phyloP scores from a whole-genome alignment of 2,888 invertebrate genomes.

The Cheilosia pagana region DNA sequence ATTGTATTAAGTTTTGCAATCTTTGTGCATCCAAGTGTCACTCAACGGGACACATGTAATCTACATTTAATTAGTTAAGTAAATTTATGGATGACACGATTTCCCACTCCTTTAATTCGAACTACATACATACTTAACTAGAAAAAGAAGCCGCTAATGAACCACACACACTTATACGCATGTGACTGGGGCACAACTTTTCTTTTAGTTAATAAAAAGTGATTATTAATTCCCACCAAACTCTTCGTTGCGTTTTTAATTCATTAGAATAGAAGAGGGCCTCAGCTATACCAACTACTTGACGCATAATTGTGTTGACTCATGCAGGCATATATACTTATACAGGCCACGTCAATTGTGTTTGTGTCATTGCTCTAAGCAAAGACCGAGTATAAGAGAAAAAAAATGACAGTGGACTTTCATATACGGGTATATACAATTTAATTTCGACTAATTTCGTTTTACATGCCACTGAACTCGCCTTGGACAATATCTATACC shows the following conservation, averaged over 20 bases:
- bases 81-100: too few species aligned
- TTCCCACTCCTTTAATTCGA: too few species aligned
- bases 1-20: too few species aligned
- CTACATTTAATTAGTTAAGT: too few species aligned
- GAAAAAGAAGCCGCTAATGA: constrained; percentile 8
- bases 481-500: constrained; percentile 42
- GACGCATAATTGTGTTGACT: constrained; percentile 59
- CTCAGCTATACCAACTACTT: constrained; percentile 33
- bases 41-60: too few species aligned
- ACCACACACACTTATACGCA: not conserved
- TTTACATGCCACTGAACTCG: constrained; percentile 54
- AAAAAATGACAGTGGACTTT: not conserved
- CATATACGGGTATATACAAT: constrained; percentile 59
- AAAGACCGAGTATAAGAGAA: not conserved
- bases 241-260: constrained; percentile 51
- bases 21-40: too few species aligned
- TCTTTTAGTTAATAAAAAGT: constrained; percentile 23
- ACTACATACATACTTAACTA: too few species aligned
- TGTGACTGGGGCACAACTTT: not conserved
- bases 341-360: constrained; percentile 50
- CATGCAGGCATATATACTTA: constrained; percentile 61
- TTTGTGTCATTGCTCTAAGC: constrained; percentile 61
- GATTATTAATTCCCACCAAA: constrained; percentile 52
- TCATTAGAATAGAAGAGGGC: constrained; percentile 60
- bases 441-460: constrained; percentile 69